Evolutionary conservation across 1,140 invertebrate genomes (phyloP).

Genomic region (Leptoteleia sp.): DNA sequence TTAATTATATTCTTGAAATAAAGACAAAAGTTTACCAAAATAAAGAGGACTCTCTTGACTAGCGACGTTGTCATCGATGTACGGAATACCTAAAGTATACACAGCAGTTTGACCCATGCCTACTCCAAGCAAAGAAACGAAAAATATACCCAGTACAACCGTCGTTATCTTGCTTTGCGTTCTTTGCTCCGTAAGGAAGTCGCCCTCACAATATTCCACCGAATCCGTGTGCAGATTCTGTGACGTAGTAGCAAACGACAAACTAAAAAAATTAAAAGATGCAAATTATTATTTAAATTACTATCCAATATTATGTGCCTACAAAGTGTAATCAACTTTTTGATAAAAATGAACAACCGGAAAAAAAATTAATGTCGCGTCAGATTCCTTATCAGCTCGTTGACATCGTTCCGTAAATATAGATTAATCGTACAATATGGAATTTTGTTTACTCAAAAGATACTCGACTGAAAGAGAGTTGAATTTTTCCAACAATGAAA

Average conservation of each 20-base stretch:
- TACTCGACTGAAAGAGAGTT: constrained; percentile 16
- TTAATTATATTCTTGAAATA: no score
- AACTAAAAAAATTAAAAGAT: constrained; percentile 66
- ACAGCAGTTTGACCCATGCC: constrained; percentile 96
- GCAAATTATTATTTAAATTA: constrained; percentile 7
- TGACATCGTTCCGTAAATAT: constrained; percentile 46
- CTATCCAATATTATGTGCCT: neutral
- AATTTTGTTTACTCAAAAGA: constrained; percentile 47
- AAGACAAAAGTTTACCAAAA: no score
- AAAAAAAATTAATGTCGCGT: constrained; percentile 27
- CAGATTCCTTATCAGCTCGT: constrained; percentile 42
- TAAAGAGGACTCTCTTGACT: constrained; percentile 95
- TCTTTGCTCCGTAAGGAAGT: constrained; percentile 83
- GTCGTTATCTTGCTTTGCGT: constrained; percentile 89
- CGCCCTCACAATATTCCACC: constrained; percentile 81
- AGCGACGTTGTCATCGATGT: constrained; percentile 96
- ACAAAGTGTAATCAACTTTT: no score
- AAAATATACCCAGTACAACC: constrained; percentile 91
- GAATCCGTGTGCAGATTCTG: constrained; percentile 64
- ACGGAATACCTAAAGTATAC: constrained; percentile 95
- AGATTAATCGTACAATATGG: constrained; percentile 46
- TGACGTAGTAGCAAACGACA: constrained; percentile 61
- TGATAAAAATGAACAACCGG: constrained; percentile 3
- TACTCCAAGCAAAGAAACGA: constrained; percentile 92
- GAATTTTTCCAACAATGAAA: neutral